Evolutionary conservation across 1,140 invertebrate genomes (phyloP), one percentile per base, ranked within the genome.

Genomic region (Zaprionus gabonicus): DNA sequence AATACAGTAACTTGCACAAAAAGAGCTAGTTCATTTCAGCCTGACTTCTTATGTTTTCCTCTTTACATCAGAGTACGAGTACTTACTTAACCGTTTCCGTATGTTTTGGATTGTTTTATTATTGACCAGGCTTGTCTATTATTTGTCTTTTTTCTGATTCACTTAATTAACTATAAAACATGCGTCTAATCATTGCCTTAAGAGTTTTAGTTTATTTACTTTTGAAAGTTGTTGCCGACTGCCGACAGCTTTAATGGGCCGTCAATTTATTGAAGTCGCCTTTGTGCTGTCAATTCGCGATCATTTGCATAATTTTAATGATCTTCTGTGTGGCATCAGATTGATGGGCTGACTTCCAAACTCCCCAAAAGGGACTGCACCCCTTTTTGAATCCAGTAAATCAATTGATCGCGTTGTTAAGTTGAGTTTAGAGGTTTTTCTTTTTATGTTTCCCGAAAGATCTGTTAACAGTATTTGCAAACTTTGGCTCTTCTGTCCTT

Each of bases 181-280:
- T 6, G 12, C 23, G 17, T 44, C 41, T 57, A 58, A 66, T 67
- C 51, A 55, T 60, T 46, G 23, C 49, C 65, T 67, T 56, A n/a
- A 56, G 51, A 38, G 28, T 28, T 44, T 27, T 27, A 12, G 41
- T 70, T 53, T 51, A 46, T 46, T 41, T 13, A 41, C 15, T 34
- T 51, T 58, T 64, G 68, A 76, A 71, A 59, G 72, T 64, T 65
- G 59, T 58, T 70, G 23, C 15, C 25, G 38, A 51, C 46, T 44
- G 59, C 36, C 59, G 28, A 64, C 59, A 44, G 17, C 25, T 44
- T 70, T 62, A 41, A 59, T 62, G 23, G 17, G 20, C 57, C 25
- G 23, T 49, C 53, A 63, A 55, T 67, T 59, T 57, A 74, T 74
- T 49, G 23, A 17, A 68, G 46, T 73, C n/a, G 57, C 23, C 13